Conservation (phyloP, 2,797 vertebrate genomes). For the Hydrolagus colliei region DNA sequence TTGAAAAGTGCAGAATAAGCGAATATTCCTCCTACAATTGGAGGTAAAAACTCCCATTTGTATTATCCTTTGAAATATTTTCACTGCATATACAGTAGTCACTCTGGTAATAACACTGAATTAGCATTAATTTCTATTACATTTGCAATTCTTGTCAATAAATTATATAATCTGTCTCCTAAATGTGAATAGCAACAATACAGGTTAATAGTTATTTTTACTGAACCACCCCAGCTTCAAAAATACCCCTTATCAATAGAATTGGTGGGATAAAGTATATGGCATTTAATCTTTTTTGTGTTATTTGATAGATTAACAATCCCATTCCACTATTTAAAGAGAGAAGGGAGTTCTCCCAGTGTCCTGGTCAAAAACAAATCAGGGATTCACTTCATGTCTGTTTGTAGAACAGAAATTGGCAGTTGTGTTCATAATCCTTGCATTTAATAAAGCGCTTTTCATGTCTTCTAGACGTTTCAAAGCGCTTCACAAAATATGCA, state of each 20-base stretch:
- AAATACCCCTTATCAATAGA: neutral
- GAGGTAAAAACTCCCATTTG: conserved; percentile 24
- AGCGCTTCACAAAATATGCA: too few relatives aligned
- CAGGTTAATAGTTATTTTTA: neutral
- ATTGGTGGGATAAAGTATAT: too few relatives aligned
- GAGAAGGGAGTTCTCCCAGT: too few relatives aligned
- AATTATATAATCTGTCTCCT: neutral
- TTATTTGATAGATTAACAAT: too few relatives aligned
- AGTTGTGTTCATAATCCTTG: too few relatives aligned
- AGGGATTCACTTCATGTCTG: too few relatives aligned
- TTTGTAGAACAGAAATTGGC: too few relatives aligned
- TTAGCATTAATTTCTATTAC: conserved; percentile 9
- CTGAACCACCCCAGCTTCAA: neutral
- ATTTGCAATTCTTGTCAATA: neutral
- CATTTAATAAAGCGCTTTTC: too few relatives aligned
- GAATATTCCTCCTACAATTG: neutral
- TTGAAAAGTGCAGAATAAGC: conserved; percentile 22
- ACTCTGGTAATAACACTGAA: neutral
- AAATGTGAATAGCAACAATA: conserved; percentile 14
- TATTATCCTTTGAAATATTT: conserved; percentile 23
- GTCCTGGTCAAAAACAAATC: too few relatives aligned
- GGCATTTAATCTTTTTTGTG: too few relatives aligned
- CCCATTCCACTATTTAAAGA: too few relatives aligned
- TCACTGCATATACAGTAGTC: neutral
- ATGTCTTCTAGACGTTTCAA: too few relatives aligned